Conservation (phyloP, 1,140 invertebrate species). For the Cyrtorhinus lividipennis region DNA sequence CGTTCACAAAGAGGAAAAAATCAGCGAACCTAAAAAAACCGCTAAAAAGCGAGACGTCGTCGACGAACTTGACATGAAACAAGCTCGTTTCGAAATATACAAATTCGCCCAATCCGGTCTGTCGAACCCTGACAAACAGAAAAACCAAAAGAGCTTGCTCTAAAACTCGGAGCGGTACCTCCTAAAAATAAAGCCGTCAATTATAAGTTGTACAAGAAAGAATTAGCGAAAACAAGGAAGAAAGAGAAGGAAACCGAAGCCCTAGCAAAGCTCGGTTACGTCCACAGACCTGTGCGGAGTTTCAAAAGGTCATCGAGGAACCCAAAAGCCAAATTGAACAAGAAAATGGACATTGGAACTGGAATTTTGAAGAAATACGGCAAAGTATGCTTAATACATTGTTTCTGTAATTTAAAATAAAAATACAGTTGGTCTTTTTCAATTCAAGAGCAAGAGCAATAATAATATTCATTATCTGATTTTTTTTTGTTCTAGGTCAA, state of each 20-base stretch:
- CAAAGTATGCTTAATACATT: too few species aligned
- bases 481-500: too few species aligned
- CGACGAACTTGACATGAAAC: slow-evolving; percentile 8
- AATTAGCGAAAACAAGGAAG: background rate
- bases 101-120: slow-evolving; percentile 14
- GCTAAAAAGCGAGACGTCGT: background rate
- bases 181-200: slow-evolving; percentile 12
- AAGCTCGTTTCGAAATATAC: slow-evolving; percentile 15
- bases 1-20: background rate
- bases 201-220: slow-evolving; percentile 2
- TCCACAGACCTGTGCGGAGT: background rate
- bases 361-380: slow-evolving; percentile 15
- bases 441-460: too few species aligned
- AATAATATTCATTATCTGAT: too few species aligned
- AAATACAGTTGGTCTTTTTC: too few species aligned
- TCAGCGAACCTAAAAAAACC: background rate
- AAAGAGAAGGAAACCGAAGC: slow-evolving; percentile 3
- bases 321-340: slow-evolving; percentile 4
- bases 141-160: slow-evolving; percentile 13
- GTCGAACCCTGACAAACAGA: background rate
- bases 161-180: slow-evolving; percentile 13
- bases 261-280: background rate
- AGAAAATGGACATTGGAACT: slow-evolving; percentile 9
- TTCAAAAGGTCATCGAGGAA: slow-evolving; percentile 7
- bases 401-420: too few species aligned